Evolutionary conservation across 2,888 invertebrate species (phyloP).

Genomic region (Cantharis nigra): DNA sequence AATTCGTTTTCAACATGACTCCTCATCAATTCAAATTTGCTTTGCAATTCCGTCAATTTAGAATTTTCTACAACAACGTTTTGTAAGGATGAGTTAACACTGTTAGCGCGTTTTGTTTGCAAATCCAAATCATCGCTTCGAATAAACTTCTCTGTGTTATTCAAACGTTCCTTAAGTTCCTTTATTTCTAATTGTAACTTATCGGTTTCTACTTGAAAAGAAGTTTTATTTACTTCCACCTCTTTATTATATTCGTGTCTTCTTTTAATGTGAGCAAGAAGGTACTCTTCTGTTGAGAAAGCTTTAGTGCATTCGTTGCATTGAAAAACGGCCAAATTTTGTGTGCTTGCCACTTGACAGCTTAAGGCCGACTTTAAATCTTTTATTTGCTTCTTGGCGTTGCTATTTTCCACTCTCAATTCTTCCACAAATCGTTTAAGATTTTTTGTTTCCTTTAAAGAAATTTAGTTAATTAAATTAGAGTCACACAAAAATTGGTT

Average conservation of each 20-base stretch:
- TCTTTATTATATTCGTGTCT: conserved; percentile 57
- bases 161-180: conserved; percentile 65
- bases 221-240: conserved; percentile 33
- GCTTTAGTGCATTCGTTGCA: conserved; percentile 71
- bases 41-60: conserved; percentile 42
- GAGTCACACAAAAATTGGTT: background rate
- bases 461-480: background rate
- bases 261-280: conserved; percentile 66
- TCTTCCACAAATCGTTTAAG: conserved; percentile 59
- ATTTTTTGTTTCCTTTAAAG: conserved; percentile 44
- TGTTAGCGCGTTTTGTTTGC: conserved; percentile 27
- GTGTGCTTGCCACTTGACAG: conserved; percentile 22
- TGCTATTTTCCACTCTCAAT: conserved; percentile 57
- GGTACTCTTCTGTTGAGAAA: conserved; percentile 67
- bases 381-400: conserved; percentile 57
- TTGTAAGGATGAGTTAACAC: background rate
- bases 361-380: conserved; percentile 38
- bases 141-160: conserved; percentile 63
- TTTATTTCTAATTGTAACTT: conserved; percentile 69
- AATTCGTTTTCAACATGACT: conserved; percentile 50
- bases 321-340: conserved; percentile 55
- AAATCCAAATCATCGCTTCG: conserved; percentile 45
- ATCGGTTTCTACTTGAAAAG: conserved; percentile 61
- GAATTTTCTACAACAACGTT: conserved; percentile 7
- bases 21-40: conserved; percentile 51